These are phyloP conservation scores for Lampris megalopsis DNA, from an alignment of 2,113 vertebrate species.

Conservation along the genomic window DNA sequence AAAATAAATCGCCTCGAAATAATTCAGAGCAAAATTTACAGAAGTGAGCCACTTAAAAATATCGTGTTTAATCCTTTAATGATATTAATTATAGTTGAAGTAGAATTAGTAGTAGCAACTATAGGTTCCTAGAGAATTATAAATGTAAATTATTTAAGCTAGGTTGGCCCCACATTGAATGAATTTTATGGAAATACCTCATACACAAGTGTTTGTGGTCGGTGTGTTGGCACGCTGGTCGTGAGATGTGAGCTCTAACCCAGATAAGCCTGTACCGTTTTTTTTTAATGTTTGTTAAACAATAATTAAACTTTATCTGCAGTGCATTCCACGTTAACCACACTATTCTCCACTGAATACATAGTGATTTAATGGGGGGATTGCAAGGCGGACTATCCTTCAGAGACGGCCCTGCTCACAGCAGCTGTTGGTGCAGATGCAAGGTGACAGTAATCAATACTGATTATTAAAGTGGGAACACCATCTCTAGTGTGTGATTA, in stretches of 20 bases:
- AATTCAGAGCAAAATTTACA: no score
- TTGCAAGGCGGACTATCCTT: slow-evolving; percentile 63
- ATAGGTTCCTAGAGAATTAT: neutral
- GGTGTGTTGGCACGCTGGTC: neutral
- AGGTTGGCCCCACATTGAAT: neutral
- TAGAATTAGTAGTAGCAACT: no score
- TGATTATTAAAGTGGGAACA: slow-evolving; percentile 83
- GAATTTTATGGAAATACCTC: slow-evolving; percentile 13
- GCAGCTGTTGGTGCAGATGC: slow-evolving; percentile 81
- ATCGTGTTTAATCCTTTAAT: no score
- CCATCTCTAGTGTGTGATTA: slow-evolving; percentile 81
- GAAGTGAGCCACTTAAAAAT: no score
- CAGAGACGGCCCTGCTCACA: slow-evolving; percentile 57
- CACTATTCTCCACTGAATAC: slow-evolving; percentile 50
- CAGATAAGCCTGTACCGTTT: slow-evolving; percentile 12
- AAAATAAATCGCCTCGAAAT: no score
- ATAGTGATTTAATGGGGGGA: slow-evolving; percentile 54
- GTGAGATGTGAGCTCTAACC: slow-evolving; percentile 8
- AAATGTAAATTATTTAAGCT: neutral
- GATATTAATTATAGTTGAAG: no score
- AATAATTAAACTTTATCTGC: slow-evolving; percentile 44
- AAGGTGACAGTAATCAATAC: slow-evolving; percentile 84
- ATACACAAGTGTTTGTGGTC: slow-evolving; percentile 23
- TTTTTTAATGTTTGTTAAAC: slow-evolving; percentile 28
- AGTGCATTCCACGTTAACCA: slow-evolving; percentile 19